Evolutionary conservation across 2,888 invertebrate species (phyloP).

Genomic region (Diadromus collaris): DNA sequence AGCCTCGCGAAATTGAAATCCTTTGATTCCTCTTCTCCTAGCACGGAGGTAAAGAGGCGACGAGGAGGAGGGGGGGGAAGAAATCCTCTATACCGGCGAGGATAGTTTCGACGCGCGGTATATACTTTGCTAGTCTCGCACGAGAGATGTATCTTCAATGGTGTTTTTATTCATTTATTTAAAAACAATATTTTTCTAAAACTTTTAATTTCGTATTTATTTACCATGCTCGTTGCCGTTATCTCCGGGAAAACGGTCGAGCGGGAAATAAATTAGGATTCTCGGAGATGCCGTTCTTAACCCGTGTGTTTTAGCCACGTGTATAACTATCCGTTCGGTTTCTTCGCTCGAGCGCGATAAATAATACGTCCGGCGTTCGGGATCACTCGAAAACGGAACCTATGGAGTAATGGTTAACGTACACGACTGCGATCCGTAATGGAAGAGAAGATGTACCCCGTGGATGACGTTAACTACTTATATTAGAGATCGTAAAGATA

Average conservation of each 20-base stretch:
- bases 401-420: not conserved
- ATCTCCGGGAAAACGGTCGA: slow-evolving; percentile 1
- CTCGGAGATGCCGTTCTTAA: not conserved
- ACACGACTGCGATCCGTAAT: not conserved
- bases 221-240: not conserved
- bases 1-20: slow-evolving; percentile 60
- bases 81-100: not conserved
- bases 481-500: slow-evolving; percentile 7
- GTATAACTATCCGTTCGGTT: not conserved
- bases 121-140: not conserved
- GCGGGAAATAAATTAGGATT: slow-evolving; percentile 2
- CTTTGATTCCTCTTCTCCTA: slow-evolving; percentile 51
- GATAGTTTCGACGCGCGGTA: not conserved
- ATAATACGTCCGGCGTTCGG: not conserved
- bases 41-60: too few relatives aligned
- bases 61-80: slow-evolving; percentile 30
- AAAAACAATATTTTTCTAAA: not conserved
- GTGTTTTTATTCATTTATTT: not conserved
- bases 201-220: not conserved
- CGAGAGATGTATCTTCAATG: slow-evolving; percentile 2
- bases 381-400: not conserved
- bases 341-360: not conserved
- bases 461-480: not conserved
- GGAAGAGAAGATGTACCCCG: not conserved
- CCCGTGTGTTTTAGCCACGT: not conserved